Base-by-base conservation (phyloP, 2,888 invertebrate genomes). In the Tenthredo livida region DNA sequence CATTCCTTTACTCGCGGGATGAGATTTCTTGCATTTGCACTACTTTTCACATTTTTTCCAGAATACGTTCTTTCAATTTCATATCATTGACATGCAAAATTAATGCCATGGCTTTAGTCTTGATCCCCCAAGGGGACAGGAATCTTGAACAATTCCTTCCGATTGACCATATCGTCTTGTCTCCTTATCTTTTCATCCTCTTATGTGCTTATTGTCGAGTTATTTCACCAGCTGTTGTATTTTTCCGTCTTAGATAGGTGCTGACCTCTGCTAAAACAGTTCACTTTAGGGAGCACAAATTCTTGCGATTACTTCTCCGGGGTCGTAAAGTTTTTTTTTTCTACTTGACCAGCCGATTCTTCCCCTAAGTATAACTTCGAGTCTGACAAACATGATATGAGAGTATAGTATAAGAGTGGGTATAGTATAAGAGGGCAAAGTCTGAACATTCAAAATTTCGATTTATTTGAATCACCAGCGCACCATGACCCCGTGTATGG, bases 291-390 rank as follows among this genome's bases (percentile, higher is more conserved):
- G 43, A 47, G 5, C 15, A 25, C 9, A 75, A 54, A 47, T 75
- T 75, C 40, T 75, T 75, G 15, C 25, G 43, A 47, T 47, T 47
- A 25, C 25, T 47, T 75, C 25, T 0, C 25, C 25, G 47, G 25
- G 25, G 75, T 75, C 10, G 0, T 75, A 21, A 75, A 75, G 47
- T 33, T 37, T 37, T 75, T 77, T 50, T 29, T 77, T 29, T 50
- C 12, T 33, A 29, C 54, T 29, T 9, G 15, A 43, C 15, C 40
- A 21, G 9, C 12, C 21, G 40, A 72, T 40, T 72, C 10, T 17
- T 12, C 9, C 43, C 40, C 43, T 40, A 9, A 72, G 72, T 21
- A 72, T 29, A 65, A 47, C 37, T 72, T 72, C 10, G 17, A 40
- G 21, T 37, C 72, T 37, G 37, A 37, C 37, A 40, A 21, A 15